These are phyloP conservation scores for Gerosis bhagava DNA, from an alignment of 2,888 invertebrate species.

Conservation along the genomic window DNA sequence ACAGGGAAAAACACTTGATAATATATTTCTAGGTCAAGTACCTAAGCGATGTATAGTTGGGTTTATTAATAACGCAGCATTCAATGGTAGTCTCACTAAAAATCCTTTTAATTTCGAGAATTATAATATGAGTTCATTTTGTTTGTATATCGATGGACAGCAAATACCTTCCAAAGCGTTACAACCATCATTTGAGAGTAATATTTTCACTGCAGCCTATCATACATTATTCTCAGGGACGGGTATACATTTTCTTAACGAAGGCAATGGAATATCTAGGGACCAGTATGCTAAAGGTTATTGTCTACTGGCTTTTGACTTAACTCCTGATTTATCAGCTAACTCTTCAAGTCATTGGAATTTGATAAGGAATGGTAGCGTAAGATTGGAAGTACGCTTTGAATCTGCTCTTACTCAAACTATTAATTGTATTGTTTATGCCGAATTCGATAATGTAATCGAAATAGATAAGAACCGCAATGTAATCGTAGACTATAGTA, in stretches of 20 bases:
- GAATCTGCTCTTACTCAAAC: conserved; percentile 33
- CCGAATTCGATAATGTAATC: conserved; percentile 34
- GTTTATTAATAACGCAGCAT: conserved; percentile 25
- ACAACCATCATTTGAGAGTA: no score
- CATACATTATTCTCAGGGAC: no score
- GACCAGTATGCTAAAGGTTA: conserved; percentile 19
- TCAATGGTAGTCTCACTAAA: conserved; percentile 9
- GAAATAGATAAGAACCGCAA: conserved; percentile 29
- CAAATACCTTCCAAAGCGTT: no score
- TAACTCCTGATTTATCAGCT: no score
- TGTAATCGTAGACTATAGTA: conserved; percentile 1
- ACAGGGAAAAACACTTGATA: no score
- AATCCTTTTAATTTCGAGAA: conserved; percentile 14
- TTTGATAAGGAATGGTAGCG: conserved; percentile 1
- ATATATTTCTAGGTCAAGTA: conserved; percentile 34
- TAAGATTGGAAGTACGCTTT: conserved; percentile 34
- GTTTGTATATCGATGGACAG: conserved; percentile 37
- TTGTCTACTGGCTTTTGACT: conserved; percentile 18
- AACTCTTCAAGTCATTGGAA: no score
- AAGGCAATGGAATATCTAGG: conserved; percentile 36
- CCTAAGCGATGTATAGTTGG: conserved; percentile 32
- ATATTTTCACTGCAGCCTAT: no score
- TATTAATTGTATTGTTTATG: conserved; percentile 36
- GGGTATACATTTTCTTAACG: no score
- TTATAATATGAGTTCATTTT: conserved; percentile 29